Conservation (phyloP, 2,797 vertebrate species). For the Peromyscus attwateri region DNA sequence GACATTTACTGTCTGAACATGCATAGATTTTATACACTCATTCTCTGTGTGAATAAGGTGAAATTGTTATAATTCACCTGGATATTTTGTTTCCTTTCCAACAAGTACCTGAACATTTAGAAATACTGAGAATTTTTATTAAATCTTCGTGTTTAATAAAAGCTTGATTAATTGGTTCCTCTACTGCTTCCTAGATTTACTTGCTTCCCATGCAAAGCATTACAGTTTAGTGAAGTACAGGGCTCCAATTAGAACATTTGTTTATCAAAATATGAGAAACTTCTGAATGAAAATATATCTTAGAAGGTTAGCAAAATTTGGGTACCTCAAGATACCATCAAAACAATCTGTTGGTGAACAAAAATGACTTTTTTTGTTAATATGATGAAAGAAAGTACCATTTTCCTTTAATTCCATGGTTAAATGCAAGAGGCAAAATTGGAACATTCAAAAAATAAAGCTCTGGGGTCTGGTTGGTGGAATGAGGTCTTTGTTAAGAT, state of each 20-base stretch:
- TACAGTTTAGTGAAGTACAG: background rate
- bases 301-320: background rate
- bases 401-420: background rate
- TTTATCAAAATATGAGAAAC: background rate
- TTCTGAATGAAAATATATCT: background rate
- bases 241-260: background rate
- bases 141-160: background rate
- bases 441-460: too few species aligned
- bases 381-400: background rate
- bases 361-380: background rate
- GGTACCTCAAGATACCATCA: background rate
- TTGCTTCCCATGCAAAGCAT: background rate
- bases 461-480: background rate
- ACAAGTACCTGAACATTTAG: background rate
- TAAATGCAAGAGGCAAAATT: background rate
- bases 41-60: background rate
- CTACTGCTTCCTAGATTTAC: background rate
- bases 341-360: background rate
- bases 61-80: background rate
- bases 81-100: background rate
- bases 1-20: background rate
- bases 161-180: background rate
- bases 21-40: background rate
- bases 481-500: background rate
- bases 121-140: slow-evolving; percentile 4